Evolutionary conservation across 1,140 invertebrate genomes (phyloP), one percentile per base, ranked within the genome.

Genomic region (Campoletis sonorensis): DNA sequence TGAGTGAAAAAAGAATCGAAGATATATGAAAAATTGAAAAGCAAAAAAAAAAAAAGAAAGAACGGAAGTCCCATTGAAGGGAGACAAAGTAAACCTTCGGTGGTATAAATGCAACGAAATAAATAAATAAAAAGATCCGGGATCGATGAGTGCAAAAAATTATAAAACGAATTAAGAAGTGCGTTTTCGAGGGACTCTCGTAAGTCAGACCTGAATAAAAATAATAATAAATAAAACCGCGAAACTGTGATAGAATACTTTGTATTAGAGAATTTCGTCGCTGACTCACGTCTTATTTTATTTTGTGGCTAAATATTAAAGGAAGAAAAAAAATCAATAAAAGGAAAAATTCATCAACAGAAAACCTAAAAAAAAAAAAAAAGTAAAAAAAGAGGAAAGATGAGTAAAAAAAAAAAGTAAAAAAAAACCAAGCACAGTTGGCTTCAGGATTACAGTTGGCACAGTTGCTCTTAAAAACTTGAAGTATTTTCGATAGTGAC

Each of bases 231-330:
- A 40, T 37, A 37, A 18, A 51, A 73, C 45, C 40, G 71, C 71
- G 71, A 73, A 21, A 73, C 71, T 73, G 71, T 73, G 71, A 73
- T 73, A 73, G 71, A 73, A 73, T 73, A 73, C 71, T 73, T 73
- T 49, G 71, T 73, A 73, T 73, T 73, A 73, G 71, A 73, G 71
- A 73, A 73, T 73, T 73, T 73, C 71, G 71, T 73, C 71, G 71
- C 71, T 73, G 71, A 45, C 71, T 73, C 71, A 73, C 71, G 71
- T 73, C 71, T 73, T 27, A 37, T 71, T 71, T 26, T 68, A 16
- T 30, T n/a, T 71, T 40, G 68, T 71, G 33, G 33, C 68, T 71
- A 18, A 71, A 33, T 33, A 71, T n/a, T 71, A 16, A 37, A 30
- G 11, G 8, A 45, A 45, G 11, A 45, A 45, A 10, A 37, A 37